Percentiles rank a stretch among this genome's conserved stretches.
These are phyloP conservation scores for Acrocephalus arundinaceus DNA, from an alignment of 2,113 vertebrate species.

Conservation along the genomic window DNA sequence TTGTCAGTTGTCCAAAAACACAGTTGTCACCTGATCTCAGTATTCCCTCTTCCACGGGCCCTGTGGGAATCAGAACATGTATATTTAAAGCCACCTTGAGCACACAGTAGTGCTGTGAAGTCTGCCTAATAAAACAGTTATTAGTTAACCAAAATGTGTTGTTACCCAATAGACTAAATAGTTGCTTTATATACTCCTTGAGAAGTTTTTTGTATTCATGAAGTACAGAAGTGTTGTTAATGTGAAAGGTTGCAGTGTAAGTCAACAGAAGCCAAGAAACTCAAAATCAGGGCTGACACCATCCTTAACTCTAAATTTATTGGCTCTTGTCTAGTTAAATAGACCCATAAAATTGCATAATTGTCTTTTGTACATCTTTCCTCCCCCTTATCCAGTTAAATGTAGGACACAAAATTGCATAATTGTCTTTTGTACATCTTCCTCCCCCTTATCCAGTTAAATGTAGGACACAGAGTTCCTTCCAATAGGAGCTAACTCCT, in stretches of 20 bases:
- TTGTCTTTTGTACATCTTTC: not conserved
- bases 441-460: no score
- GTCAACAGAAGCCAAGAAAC: conserved; percentile 22
- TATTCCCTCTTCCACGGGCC: not conserved
- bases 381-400: not conserved
- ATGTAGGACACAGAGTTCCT: not conserved
- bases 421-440: no score
- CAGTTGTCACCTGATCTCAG: not conserved
- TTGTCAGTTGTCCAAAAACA: not conserved
- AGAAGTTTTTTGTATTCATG: not conserved
- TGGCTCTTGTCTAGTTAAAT: not conserved
- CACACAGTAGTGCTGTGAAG: accelerated
- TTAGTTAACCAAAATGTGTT: not conserved
- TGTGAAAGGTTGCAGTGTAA: not conserved
- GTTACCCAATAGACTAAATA: not conserved
- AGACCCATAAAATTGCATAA: not conserved
- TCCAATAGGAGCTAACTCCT: not conserved
- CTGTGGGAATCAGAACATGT: not conserved
- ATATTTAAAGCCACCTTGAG: not conserved
- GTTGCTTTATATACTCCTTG: not conserved
- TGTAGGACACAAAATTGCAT: not conserved
- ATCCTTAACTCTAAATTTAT: conserved; percentile 8
- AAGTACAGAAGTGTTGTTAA: not conserved
- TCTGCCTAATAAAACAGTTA: not conserved
- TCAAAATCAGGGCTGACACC: not conserved